A percentile compares a stretch with the other conserved stretches of the same genome.
Conservation (phyloP, 2,888 invertebrate genomes). For the Drosophila buzzatii region DNA sequence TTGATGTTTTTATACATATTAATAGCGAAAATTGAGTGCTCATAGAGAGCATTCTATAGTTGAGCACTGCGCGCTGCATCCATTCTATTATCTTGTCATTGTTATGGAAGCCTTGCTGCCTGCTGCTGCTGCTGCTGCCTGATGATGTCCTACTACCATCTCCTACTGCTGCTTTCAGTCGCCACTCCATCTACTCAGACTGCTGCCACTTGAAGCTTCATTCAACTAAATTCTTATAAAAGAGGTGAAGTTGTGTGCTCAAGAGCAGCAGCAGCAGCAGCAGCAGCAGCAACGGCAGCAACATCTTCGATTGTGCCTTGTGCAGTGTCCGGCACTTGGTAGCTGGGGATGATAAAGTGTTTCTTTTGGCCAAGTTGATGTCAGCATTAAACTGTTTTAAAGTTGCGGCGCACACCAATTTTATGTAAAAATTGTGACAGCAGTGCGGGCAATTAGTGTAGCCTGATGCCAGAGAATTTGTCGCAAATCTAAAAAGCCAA, state of each 20-base stretch:
- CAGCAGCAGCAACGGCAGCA: conserved; percentile 17
- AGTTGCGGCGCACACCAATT: conserved; percentile 29
- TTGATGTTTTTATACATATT: conserved; percentile 19
- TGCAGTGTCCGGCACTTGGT: conserved; percentile 66
- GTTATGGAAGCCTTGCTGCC: conserved; percentile 50
- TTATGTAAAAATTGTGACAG: conserved; percentile 66
- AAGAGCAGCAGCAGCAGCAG: conserved; percentile 31
- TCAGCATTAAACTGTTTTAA: conserved; percentile 66
- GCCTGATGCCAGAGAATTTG: conserved; percentile 63
- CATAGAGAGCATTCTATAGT: conserved; percentile 50
- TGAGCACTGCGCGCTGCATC: conserved; percentile 30
- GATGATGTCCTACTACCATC: conserved; percentile 5
- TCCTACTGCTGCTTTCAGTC: neutral
- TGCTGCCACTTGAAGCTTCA: conserved; percentile 71
- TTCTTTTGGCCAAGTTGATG: conserved; percentile 42
- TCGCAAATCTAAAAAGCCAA: conserved; percentile 81
- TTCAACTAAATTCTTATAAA: conserved; percentile 77
- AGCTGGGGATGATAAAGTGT: conserved; percentile 71
- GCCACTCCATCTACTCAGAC: conserved; percentile 11
- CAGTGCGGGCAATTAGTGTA: conserved; percentile 74
- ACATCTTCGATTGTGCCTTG: conserved; percentile 71
- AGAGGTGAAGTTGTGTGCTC: conserved; percentile 74
- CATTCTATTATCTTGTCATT: conserved; percentile 74
- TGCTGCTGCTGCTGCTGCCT: conserved; percentile 2
- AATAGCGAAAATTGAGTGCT: conserved; percentile 41